phyloP scores from a whole-genome alignment of 2,888 invertebrate genomes.

The Cetonia aurata region DNA sequence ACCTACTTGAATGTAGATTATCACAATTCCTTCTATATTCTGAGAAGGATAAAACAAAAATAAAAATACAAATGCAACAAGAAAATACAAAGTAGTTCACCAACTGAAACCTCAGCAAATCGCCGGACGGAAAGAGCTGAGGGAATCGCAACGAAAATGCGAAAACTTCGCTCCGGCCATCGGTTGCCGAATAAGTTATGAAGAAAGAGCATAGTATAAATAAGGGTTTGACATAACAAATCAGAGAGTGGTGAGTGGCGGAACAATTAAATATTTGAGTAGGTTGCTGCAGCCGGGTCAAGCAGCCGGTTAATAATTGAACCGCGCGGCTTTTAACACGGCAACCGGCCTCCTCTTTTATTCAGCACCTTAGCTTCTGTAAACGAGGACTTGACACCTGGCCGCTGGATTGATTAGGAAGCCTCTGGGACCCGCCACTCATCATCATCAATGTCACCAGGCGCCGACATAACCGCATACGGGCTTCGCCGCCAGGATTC shows the following conservation, averaged over 20 bases:
- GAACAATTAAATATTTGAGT: slow-evolving; percentile 68
- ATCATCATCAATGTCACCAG: slow-evolving; percentile 37
- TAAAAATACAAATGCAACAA: no score
- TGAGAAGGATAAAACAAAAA: no score
- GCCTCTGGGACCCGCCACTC: slow-evolving; percentile 60
- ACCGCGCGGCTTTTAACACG: slow-evolving; percentile 67
- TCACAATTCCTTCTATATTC: no score
- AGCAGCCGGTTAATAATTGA: slow-evolving; percentile 67
- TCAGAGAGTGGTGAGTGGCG: slow-evolving; percentile 59
- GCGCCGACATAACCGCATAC: slow-evolving; percentile 31
- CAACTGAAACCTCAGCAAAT: no score
- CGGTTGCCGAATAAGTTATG: slow-evolving; percentile 40
- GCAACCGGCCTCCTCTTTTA: slow-evolving; percentile 66
- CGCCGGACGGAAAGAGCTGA: no score
- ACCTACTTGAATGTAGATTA: no score
- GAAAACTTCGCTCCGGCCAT: slow-evolving; percentile 34
- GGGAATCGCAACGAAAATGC: slow-evolving; percentile 3
- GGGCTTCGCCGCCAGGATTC: slow-evolving; percentile 5
- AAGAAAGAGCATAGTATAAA: slow-evolving; percentile 45
- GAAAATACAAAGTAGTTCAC: no score
- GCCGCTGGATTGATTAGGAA: slow-evolving; percentile 65
- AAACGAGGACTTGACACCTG: slow-evolving; percentile 68
- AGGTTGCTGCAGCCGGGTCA: slow-evolving; percentile 64
- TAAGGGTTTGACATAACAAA: slow-evolving; percentile 47
- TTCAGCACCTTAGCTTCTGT: slow-evolving; percentile 66